Base-by-base conservation (phyloP, 2,113 vertebrate species). In the Platysternon megacephalum region DNA sequence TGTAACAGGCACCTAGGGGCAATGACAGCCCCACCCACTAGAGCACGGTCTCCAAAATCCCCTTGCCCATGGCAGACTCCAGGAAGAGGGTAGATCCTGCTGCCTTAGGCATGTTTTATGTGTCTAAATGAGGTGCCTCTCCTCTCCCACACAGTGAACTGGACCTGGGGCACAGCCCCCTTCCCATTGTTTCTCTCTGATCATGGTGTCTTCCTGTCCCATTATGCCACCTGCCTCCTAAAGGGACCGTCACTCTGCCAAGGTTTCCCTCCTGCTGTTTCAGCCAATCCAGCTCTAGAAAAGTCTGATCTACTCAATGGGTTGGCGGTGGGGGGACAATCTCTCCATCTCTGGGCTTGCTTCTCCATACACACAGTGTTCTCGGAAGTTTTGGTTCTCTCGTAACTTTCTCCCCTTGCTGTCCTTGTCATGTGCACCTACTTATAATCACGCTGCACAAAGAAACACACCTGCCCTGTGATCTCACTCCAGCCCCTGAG, bases 391-490 rank as follows among this genome's bases (percentile, higher is more conserved):
- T 94, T 90, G 61, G 55, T 93, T 92, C 91, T 58, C 82, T 90
- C 83, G 94, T 89, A 93, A 79, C 82, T 72, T 84, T 92, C 95
- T 88, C 52, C 74, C 76, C 83, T 96, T 21, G 7, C 85, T 95
- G 65, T 91, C 95, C 89, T 79, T 88, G 81, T 91, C 95, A 96
- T 95, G 96, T 96, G 95, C 96, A 91, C 92, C 96, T 93, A 95
- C 49, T 92, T 95, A 90, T 97, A 95, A 94, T 82, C 93, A 94
- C 95, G 92, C 94, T 92, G 92, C 95, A 91, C 39, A 72, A 58
- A 86, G 83, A 94, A 95, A 96, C 97, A 86, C 90, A 95, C 95
- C 90, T 95, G 83, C 93, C 74, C 35, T 97, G 53, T 97, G 93
- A 96, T 97, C 87, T 89, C 72, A 97, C 81, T 74, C n/a, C 94